A percentile compares a stretch with the other conserved stretches of the same genome.
These are phyloP conservation scores for Ectemnius continuus DNA, from an alignment of 2,888 invertebrate genomes.

Conservation along the genomic window DNA sequence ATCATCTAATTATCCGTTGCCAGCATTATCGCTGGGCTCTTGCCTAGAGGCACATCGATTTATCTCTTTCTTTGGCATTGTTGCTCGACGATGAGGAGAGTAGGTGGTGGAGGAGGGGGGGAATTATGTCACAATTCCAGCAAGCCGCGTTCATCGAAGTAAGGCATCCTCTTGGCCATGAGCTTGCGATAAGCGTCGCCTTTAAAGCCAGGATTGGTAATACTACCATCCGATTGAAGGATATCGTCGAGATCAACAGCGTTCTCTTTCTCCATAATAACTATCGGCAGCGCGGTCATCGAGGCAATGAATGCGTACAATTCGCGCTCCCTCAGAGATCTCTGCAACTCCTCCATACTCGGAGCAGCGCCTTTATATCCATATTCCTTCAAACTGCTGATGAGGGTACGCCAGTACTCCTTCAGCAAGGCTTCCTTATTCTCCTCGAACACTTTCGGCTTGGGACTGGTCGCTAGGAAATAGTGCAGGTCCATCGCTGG, in stretches of 20 bases:
- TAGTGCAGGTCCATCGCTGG: slow-evolving; percentile 78
- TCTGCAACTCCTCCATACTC: slow-evolving; percentile 55
- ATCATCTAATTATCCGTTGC: background rate
- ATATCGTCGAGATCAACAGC: slow-evolving; percentile 65
- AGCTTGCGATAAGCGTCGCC: slow-evolving; percentile 49
- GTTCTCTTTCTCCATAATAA: slow-evolving; percentile 62
- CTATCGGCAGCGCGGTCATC: slow-evolving; percentile 62
- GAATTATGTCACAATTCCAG: slow-evolving; percentile 51
- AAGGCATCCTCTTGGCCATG: slow-evolving; percentile 61
- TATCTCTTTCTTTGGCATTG: no score
- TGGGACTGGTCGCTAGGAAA: slow-evolving; percentile 77
- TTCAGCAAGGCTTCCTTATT: slow-evolving; percentile 55
- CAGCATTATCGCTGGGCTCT: background rate
- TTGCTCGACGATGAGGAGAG: no score
- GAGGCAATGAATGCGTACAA: slow-evolving; percentile 60
- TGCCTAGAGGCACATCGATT: background rate
- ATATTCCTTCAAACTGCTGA: slow-evolving; percentile 61
- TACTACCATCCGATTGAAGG: slow-evolving; percentile 33
- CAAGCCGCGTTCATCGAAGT: slow-evolving; percentile 63
- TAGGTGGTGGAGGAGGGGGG: no score
- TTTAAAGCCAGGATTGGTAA: slow-evolving; percentile 52
- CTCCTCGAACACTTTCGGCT: slow-evolving; percentile 51
- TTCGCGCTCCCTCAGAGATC: slow-evolving; percentile 49
- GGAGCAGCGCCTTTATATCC: slow-evolving; percentile 66
- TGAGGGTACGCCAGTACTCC: slow-evolving; percentile 62